phyloP scores from a whole-genome alignment of 2,888 invertebrate species.

The Liodrosophila aerea region DNA sequence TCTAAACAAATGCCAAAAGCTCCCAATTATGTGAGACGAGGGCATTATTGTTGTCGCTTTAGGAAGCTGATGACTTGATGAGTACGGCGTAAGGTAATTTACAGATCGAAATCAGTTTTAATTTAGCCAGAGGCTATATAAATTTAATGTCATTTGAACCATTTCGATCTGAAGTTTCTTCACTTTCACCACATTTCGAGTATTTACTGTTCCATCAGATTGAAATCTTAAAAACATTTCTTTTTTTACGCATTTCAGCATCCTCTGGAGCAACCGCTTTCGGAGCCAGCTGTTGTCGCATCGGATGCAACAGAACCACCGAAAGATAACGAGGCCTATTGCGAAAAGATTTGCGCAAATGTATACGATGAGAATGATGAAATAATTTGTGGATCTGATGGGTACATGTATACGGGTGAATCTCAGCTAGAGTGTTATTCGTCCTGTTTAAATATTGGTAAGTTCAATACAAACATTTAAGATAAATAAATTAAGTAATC shows the following conservation, averaged over 20 bases:
- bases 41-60: constrained; percentile 29
- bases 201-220: constrained; percentile 5
- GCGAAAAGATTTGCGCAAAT: constrained; percentile 80
- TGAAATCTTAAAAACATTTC: constrained; percentile 1
- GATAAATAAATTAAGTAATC: neutral
- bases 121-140: constrained; percentile 12
- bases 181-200: constrained; percentile 35
- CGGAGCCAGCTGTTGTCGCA: constrained; percentile 11
- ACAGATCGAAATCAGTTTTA: constrained; percentile 37
- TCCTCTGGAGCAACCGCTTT: constrained; percentile 26
- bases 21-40: constrained; percentile 17
- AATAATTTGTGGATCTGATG: constrained; percentile 80
- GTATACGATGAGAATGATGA: constrained; percentile 81
- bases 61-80: constrained; percentile 7
- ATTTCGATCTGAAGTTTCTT: constrained; percentile 22
- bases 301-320: constrained; percentile 24
- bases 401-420: constrained; percentile 81
- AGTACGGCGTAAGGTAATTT: constrained; percentile 12
- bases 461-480: constrained; percentile 24
- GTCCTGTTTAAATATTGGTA: constrained; percentile 80
- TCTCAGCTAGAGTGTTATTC: constrained; percentile 80
- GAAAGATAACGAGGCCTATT: constrained; percentile 79
- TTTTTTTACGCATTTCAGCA: constrained; percentile 11
- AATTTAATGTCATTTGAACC: constrained; percentile 18
- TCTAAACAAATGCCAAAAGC: constrained; percentile 14